A percentile compares a stretch with the other conserved stretches of the same genome.
Evolutionary conservation across 2,797 vertebrate species (phyloP).

Genomic region (Scyliorhinus canicula): DNA sequence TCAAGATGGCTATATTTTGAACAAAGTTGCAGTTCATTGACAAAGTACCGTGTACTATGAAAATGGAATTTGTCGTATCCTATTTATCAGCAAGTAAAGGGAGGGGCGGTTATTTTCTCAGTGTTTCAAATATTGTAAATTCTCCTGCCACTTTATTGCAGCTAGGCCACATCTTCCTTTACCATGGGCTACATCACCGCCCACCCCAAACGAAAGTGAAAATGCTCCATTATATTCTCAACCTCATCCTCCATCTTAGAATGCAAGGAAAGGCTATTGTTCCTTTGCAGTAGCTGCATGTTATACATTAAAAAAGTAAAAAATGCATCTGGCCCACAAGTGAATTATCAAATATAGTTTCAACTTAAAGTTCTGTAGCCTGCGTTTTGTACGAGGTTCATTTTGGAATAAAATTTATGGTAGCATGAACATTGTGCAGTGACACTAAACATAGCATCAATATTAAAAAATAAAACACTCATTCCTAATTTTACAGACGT

Average conservation of each 20-base stretch:
- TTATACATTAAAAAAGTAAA: background rate
- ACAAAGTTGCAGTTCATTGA: background rate
- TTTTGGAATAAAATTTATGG: background rate
- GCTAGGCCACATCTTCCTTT: background rate
- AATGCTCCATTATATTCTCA: background rate
- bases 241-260: background rate
- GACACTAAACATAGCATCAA: background rate
- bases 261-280: background rate
- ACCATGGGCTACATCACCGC: background rate
- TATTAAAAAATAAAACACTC: background rate
- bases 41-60: background rate
- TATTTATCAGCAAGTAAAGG: background rate
- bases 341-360: background rate
- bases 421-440: background rate
- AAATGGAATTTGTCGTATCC: background rate
- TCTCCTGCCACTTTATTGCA: background rate
- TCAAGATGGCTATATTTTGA: background rate
- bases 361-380: background rate
- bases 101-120: background rate
- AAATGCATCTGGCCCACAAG: background rate
- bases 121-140: background rate
- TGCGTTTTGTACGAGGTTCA: background rate
- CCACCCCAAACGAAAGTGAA: background rate
- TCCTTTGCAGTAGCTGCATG: background rate
- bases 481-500: background rate